Base-by-base conservation (phyloP, 2,113 vertebrate genomes). In the Tetrax tetrax region DNA sequence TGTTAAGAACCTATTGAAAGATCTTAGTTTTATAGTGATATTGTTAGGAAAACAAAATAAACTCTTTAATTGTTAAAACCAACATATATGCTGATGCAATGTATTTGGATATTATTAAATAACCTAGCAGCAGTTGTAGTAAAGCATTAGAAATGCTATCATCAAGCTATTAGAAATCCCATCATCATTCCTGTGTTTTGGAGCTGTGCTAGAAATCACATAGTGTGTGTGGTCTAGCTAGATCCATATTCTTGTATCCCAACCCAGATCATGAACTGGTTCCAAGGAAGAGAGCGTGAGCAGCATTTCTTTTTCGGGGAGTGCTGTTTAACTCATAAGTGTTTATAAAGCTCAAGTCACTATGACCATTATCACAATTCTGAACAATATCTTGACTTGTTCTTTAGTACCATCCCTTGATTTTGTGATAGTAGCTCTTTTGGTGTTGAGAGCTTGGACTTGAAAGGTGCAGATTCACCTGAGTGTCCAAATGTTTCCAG, bases 1-100 rank as follows among this genome's bases (percentile, higher is more conserved):
- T 98, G 98, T 98, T 98, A 98, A 98, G 98, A 98, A 98, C 96
- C 97, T 98, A 97, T 97, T 98, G 96, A 98, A 98, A 98, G 97
- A 97, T 98, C 87, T 96, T 98, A 97, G 93, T 97, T 97, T 96
- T 97, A 81, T 97, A 97, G 95, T 97, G 95, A 90, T 98, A 37
- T 91, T 95, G 60, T 95, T 96, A 98, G 97, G 96, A 91, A 75
- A 97, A 74, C 43, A 93, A 92, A 89, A 54, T 94, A 95, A 97
- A 81, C 66, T 76, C 48, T 92, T 95, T 96, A 96, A 95, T 80
- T 93, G 54, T 96, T 96, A 96, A 97, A 95, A 75, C 77, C 56
- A 83, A 64, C 95, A 66, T 87, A 70, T 59, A 38, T 90, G 75
- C 76, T 91, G 87, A 95, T 95, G 83, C 75, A 91, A 50, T 11